Base-by-base conservation (phyloP, 2,113 vertebrate species). In the Opisthocomus hoazin region DNA sequence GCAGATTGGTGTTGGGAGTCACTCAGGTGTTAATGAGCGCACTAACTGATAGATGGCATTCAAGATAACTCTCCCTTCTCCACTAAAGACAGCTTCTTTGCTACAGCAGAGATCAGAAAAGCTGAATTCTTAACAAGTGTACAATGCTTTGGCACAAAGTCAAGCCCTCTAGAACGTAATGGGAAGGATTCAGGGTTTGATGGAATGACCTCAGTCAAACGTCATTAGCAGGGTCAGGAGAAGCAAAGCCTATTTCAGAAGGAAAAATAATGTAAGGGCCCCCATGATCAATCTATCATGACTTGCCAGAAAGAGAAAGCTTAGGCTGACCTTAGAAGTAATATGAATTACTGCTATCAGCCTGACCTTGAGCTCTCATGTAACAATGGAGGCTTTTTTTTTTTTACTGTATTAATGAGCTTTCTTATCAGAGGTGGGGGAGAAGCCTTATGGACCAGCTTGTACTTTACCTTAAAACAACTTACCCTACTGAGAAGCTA, bases 311-410 rank as follows among this genome's bases (percentile, higher is more conserved):
- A 91, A 74, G 84, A 96, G 95, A 97, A 95, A 91, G 96, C 93
- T 85, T 83, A 90, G 84, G 80, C 89, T 97, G 96, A 97, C 97
- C 95, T 96, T 87, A 97, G 95, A 95, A 95, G 96, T 94, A 97
- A 97, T 97, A 95, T 97, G 97, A 97, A 96, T 96, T 97, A 97
- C 94, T 96, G 96, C 96, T 87, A 87, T 96, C 94, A 96, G 89
- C 60, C 82, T 97, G 96, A 96, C 97, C 97, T 96, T 95, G 97
- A 94, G 94, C 89, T 96, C 90, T 86, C 94, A 61, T 69, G 87
- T 91, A 95, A 97, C 96, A 97, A 97, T 91, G 39, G 95, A 94
- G 89, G 91, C 39, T 36, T 64, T 85, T 95, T 87, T 80, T 94
- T 94, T 79, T 73, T 66, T 87, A 93, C 95, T 94, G 70, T 96